These are phyloP conservation scores for Heteromormyrus szaboi DNA, from an alignment of 2,797 vertebrate species.

Conservation along the genomic window DNA sequence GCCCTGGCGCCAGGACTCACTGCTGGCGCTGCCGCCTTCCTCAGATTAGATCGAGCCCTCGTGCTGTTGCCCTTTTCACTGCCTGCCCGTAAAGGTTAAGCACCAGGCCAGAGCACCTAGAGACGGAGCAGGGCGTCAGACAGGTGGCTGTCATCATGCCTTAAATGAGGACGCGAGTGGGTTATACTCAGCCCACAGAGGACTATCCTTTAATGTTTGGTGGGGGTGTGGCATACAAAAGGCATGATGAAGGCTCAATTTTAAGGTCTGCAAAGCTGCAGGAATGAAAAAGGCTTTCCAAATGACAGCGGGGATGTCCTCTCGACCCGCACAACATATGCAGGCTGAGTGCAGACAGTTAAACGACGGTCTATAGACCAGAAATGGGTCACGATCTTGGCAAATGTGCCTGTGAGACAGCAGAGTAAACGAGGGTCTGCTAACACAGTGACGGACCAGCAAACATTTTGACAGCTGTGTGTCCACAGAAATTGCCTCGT, in stretches of 20 bases:
- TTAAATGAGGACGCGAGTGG: neutral
- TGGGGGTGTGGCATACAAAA: neutral
- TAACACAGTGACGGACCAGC: neutral
- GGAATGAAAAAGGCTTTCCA: neutral
- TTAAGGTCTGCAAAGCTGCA: conserved; percentile 5
- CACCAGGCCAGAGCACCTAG: neutral
- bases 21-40: conserved; percentile 23
- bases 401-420: neutral
- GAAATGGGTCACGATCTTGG: neutral
- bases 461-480: neutral
- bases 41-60: conserved; percentile 33
- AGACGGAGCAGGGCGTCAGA: conserved; percentile 13
- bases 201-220: neutral
- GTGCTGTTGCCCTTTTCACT: conserved; percentile 33
- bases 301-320: conserved; percentile 38
- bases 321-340: conserved; percentile 28
- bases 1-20: neutral
- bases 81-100: conserved; percentile 42
- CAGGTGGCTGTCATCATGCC: neutral
- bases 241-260: neutral
- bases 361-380: neutral
- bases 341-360: conserved; percentile 6
- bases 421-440: neutral
- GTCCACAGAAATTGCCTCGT: neutral
- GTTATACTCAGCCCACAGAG: neutral